Evolutionary conservation across 2,797 vertebrate species (phyloP), one percentile per base, ranked within the genome.

Genomic region (Tiaroga cobitis): DNA sequence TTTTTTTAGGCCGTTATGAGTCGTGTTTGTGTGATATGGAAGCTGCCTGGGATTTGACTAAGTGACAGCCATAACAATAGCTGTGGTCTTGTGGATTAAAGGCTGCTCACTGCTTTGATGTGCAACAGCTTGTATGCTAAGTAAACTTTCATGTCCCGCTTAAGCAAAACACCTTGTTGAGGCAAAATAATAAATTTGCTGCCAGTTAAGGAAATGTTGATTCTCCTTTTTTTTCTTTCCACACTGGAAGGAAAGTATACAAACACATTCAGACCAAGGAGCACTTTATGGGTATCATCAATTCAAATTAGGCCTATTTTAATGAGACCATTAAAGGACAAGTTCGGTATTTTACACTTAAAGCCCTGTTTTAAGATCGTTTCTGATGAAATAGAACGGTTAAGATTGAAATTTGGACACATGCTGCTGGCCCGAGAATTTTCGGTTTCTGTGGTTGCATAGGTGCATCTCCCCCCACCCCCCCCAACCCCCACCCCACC

Each of bases 51-150:
- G 77, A 39, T 75, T 83, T 69, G 26, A 34, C 73, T 81, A 70
- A 78, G 82, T 67, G 81, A 67, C 78, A 41, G 56, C 34, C 43
- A 49, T 39, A 73, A 83, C 69, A 83, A 82, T 77, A 76, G 34
- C 46, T 24, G 29, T 69, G 67, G 77, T 59, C 34, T 49, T 80
- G 67, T 82, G 87, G 85, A 87, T 87, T 82, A 82, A 88, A 87
- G 70, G 85, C 63, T 37, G 43, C 51, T 18, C 34, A 26, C 3
- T 24, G n/a, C 61, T 88, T 88, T 88, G 80, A 88, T 87, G 87
- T 87, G 72, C 74, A 85, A 81, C 83, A 81, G 78, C 73, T 83
- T 78, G 78, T 82, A 86, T 86, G 79, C 86, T 81, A 85, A 86
- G 76, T 83, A 79, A 84, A 88, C 78, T 68, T 88, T 85, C 39